These are phyloP conservation scores for Plestiodon gilberti DNA, from an alignment of 2,113 vertebrate species.

Conservation along the genomic window DNA sequence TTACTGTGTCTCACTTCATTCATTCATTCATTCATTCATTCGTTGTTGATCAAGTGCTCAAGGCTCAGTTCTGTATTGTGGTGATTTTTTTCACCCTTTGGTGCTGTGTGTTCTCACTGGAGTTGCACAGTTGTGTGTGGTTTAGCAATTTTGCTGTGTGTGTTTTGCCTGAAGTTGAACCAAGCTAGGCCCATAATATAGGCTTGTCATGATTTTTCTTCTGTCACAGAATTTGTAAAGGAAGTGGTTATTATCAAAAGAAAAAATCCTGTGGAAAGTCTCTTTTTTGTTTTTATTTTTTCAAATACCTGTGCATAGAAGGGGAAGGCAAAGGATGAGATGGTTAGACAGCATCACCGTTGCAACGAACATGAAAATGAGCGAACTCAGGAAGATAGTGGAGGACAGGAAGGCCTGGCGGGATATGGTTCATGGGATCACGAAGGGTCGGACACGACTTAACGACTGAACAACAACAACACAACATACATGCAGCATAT, in stretches of 20 bases:
- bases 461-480: no score
- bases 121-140: background rate
- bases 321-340: no score
- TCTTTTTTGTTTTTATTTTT: background rate
- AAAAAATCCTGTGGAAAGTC: background rate
- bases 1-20: constrained; percentile 47
- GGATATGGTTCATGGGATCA: no score
- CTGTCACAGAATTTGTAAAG: constrained; percentile 20
- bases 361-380: no score
- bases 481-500: no score
- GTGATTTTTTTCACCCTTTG: constrained; percentile 19
- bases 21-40: constrained; percentile 32
- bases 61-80: constrained; percentile 24
- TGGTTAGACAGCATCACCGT: no score
- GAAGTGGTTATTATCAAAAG: background rate
- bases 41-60: constrained; percentile 48
- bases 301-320: constrained; percentile 1
- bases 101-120: background rate
- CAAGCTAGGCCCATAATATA: background rate
- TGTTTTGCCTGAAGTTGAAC: background rate
- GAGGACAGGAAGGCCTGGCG: no score
- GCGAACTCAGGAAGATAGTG: no score
- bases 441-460: no score
- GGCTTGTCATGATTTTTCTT: constrained; percentile 24
- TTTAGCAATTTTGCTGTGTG: background rate